These are phyloP conservation scores for Mellivora capensis DNA, from an alignment of 2,113 vertebrate genomes.

Conservation along the genomic window DNA sequence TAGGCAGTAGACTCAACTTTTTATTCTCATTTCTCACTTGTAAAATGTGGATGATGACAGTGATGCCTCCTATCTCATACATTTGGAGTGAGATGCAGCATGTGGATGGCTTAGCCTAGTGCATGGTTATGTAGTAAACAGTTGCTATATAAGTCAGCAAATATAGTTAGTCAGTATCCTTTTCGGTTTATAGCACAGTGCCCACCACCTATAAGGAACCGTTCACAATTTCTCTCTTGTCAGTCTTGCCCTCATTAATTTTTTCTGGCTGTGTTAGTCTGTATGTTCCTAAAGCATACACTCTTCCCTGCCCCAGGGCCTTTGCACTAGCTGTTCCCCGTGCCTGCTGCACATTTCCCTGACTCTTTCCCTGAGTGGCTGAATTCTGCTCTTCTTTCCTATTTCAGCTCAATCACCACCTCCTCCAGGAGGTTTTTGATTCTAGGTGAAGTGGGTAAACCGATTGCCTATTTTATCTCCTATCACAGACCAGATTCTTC, in stretches of 20 bases:
- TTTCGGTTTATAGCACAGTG: neutral
- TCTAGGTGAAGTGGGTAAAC: neutral
- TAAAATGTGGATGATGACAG: neutral
- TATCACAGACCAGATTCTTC: neutral
- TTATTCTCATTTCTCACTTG: neutral
- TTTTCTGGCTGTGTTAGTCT: neutral
- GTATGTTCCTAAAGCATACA: neutral
- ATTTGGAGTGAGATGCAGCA: neutral
- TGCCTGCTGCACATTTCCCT: neutral
- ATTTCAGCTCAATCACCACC: neutral
- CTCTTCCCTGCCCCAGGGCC: neutral
- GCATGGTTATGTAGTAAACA: neutral
- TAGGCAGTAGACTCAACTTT: neutral
- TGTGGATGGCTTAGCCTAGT: neutral
- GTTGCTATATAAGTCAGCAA: neutral
- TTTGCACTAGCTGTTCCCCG: neutral
- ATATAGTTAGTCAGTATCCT: neutral
- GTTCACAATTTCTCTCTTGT: neutral
- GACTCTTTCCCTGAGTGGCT: neutral
- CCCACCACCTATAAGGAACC: neutral
- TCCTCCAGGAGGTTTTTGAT: neutral
- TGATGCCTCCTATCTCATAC: neutral
- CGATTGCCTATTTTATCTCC: neutral
- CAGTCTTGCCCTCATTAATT: neutral
- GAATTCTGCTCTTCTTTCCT: neutral